Evolutionary conservation across 2,797 vertebrate genomes (phyloP), one percentile per base, ranked within the genome.

Genomic region (Alca torda): DNA sequence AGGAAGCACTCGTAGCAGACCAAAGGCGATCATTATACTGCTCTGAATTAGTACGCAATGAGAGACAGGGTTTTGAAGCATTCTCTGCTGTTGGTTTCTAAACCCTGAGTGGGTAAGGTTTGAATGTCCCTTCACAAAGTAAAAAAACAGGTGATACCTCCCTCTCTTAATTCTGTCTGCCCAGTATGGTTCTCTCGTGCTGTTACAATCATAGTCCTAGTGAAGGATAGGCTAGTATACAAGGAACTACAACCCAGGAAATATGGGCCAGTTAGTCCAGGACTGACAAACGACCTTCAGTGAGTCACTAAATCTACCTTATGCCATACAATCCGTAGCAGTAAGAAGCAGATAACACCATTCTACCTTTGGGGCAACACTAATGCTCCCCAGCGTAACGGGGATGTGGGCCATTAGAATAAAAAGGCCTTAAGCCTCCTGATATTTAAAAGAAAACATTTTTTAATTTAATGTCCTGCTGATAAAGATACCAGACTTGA

Each of bases 41-140:
- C 79, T 95, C 75, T 77, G 51, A 96, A 95, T 95, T 73, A 92
- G 81, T 54, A 93, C 31, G 18, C 91, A 92, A 89, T 3, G 0
- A 90, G 77, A 77, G 37, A 51, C 1, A 46, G 35, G 9, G 9
- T 56, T 91, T 61, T 75, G 72, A 93, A 95, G 75, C 26, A 61
- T 39, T 30, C 28, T 81, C 37, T 88, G 33, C 48, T 76, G 23
- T 53, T 60, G 48, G 37, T 87, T 93, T 93, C 63, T 76, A 69
- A 91, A 67, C 37, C 25, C 65, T 33, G 37, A 3, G 2, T 43
- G n/a, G 4, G 10, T 81, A 11, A 95, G 35, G 54, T 59, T 76
- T 75, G 51, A 61, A 13, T 18, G 25, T 37, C 43, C 41, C 46
- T 84, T 81, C 39, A 69, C 0, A 0, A 69, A 48, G 17, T 11